These are phyloP conservation scores for Vanessa atalanta DNA, from an alignment of 1,140 invertebrate species.

Conservation along the genomic window DNA sequence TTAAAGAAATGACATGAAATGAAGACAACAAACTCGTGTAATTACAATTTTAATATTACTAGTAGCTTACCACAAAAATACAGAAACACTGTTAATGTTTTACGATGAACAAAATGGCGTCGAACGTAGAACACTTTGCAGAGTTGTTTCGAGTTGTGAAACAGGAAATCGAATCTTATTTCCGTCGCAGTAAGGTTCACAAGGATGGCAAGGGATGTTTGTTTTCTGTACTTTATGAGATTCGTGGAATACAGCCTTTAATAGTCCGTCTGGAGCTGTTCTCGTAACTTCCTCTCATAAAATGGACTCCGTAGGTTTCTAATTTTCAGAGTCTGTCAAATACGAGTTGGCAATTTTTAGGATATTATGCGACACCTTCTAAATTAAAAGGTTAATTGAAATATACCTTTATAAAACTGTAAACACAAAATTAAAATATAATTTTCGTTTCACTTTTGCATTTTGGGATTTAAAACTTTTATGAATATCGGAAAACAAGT, in stretches of 20 bases:
- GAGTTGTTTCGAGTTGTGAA: conserved; percentile 1
- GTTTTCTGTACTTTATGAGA: conserved; percentile 50
- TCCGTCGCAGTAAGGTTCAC: background rate
- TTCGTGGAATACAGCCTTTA: conserved; percentile 53
- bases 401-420: background rate
- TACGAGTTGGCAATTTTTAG: conserved; percentile 23
- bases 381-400: background rate
- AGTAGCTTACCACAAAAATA: conserved; percentile 53
- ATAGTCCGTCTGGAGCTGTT: conserved; percentile 52
- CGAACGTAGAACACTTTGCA: conserved; percentile 39
- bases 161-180: conserved; percentile 17
- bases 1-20: conserved; percentile 19
- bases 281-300: conserved; percentile 52
- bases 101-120: conserved; percentile 53
- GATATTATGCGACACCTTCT: conserved; percentile 3
- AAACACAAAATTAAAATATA: background rate
- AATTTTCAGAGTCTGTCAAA: conserved; percentile 40
- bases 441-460: background rate
- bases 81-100: conserved; percentile 50
- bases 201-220: background rate
- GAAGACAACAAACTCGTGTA: conserved; percentile 22
- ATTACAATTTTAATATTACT: conserved; percentile 54
- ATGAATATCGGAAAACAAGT: background rate
- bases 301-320: conserved; percentile 41
- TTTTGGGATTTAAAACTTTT: background rate